phyloP scores from a whole-genome alignment of 2,113 vertebrate species.

The Ciconia boyciana region DNA sequence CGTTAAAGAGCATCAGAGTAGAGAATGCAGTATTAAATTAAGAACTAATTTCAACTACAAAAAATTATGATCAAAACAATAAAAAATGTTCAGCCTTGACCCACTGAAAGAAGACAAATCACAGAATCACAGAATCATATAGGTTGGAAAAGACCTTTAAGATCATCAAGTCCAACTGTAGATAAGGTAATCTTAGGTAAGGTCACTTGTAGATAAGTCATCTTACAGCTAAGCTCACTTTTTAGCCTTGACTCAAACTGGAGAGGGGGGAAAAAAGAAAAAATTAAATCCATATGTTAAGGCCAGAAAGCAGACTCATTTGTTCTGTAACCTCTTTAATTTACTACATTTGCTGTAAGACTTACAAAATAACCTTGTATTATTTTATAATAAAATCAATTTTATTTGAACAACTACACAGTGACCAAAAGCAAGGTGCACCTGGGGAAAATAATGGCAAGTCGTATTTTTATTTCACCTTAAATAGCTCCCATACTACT shows the following conservation, averaged over 20 bases:
- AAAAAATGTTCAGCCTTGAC: not conserved
- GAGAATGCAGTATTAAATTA: not conserved
- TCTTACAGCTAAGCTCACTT: not conserved
- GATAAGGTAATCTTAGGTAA: not conserved
- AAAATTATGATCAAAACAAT: not conserved
- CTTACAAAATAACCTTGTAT: not conserved
- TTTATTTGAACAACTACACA: not conserved
- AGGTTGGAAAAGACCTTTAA: too few relatives aligned
- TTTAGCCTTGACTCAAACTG: not conserved
- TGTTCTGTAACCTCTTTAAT: not conserved
- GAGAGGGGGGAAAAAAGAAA: accelerated
- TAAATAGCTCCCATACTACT: not conserved
- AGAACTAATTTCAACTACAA: not conserved
- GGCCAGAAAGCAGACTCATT: not conserved
- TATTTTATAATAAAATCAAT: not conserved
- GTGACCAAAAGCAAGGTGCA: not conserved
- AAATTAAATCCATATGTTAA: not conserved
- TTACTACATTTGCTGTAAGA: not conserved
- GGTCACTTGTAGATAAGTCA: not conserved
- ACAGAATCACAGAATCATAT: too few relatives aligned
- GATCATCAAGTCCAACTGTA: too few relatives aligned
- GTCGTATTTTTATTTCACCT: not conserved
- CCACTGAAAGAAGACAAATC: not conserved
- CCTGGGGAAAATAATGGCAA: not conserved
- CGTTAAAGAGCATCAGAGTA: not conserved